Conservation (phyloP, 2,888 invertebrate genomes). For the Brachyopa scutellaris region DNA sequence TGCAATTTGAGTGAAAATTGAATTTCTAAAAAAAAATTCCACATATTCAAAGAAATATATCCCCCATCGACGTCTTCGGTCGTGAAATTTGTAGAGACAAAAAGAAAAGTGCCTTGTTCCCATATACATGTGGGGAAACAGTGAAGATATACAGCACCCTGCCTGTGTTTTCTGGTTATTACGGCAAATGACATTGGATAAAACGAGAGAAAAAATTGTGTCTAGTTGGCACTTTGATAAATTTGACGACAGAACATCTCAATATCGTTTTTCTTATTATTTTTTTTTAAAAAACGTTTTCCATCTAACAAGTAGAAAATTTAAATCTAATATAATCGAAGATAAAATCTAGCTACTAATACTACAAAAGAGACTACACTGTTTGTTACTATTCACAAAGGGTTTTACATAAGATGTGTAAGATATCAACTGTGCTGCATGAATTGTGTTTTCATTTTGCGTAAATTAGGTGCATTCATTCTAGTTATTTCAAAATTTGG, state of each 20-base stretch:
- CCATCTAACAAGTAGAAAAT: conserved; percentile 57
- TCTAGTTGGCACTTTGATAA: conserved; percentile 76
- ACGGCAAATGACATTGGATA: conserved; percentile 64
- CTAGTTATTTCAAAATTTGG: conserved; percentile 30
- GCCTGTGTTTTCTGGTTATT: conserved; percentile 63
- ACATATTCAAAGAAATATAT: conserved; percentile 22
- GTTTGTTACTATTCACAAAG: conserved; percentile 50
- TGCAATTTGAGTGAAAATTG: background rate
- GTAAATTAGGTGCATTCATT: conserved; percentile 24
- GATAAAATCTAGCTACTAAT: background rate
- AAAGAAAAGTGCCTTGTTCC: conserved; percentile 51
- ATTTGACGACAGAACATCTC: conserved; percentile 57
- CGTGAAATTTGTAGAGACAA: conserved; percentile 52
- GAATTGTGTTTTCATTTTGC: conserved; percentile 36
- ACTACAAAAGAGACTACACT: background rate
- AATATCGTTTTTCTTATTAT: conserved; percentile 44
- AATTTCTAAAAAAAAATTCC: conserved; percentile 4
- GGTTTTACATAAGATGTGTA: conserved; percentile 70
- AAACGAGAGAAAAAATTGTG: conserved; percentile 73
- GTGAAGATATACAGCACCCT: conserved; percentile 55
- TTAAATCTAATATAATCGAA: conserved; percentile 10
- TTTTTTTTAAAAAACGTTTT: conserved; percentile 38
- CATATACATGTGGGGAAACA: conserved; percentile 42
- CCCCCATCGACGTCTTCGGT: conserved; percentile 42
- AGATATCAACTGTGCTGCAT: conserved; percentile 33